Percentiles rank a stretch among this genome's conserved stretches.
Conservation (phyloP, 2,888 invertebrate genomes). For the Watsonalla cultraria region DNA sequence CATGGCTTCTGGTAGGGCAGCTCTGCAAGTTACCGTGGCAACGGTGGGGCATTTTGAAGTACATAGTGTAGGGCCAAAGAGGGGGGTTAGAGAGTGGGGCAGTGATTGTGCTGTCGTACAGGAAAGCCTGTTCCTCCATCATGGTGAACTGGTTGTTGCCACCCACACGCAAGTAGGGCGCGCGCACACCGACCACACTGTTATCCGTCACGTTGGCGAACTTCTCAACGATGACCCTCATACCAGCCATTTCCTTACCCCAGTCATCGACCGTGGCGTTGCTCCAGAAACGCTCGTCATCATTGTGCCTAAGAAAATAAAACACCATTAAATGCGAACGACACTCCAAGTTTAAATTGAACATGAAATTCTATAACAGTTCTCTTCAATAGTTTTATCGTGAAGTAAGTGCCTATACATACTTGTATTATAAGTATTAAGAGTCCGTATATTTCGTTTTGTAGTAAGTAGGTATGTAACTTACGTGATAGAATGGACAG, state of each 20-base stretch:
- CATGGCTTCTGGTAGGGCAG: constrained; percentile 94
- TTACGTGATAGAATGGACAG: constrained; percentile 96
- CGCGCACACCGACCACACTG: constrained; percentile 93
- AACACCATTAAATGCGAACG: constrained; percentile 1
- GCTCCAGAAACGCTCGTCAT: constrained; percentile 95
- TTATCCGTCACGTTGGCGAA: constrained; percentile 94
- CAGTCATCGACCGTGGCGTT: constrained; percentile 94
- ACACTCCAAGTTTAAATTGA: not conserved
- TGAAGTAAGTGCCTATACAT: too few relatives aligned
- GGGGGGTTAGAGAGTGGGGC: constrained; percentile 94
- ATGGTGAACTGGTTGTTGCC: constrained; percentile 98
- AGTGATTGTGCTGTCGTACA: constrained; percentile 97
- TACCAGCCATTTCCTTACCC: constrained; percentile 97
- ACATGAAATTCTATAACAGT: too few relatives aligned
- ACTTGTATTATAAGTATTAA: too few relatives aligned
- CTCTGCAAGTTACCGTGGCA: constrained; percentile 95
- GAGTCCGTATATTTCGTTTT: too few relatives aligned
- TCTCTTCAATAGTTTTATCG: too few relatives aligned
- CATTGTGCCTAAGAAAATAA: constrained; percentile 84
- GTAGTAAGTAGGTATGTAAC: constrained; percentile 52
- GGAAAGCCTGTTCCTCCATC: constrained; percentile 97
- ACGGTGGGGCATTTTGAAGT: constrained; percentile 96
- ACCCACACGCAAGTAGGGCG: constrained; percentile 93
- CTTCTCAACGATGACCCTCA: constrained; percentile 93
- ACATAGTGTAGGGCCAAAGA: constrained; percentile 99